These are phyloP conservation scores for Baryphthengus martii DNA, from an alignment of 2,113 vertebrate species.

Conservation along the genomic window DNA sequence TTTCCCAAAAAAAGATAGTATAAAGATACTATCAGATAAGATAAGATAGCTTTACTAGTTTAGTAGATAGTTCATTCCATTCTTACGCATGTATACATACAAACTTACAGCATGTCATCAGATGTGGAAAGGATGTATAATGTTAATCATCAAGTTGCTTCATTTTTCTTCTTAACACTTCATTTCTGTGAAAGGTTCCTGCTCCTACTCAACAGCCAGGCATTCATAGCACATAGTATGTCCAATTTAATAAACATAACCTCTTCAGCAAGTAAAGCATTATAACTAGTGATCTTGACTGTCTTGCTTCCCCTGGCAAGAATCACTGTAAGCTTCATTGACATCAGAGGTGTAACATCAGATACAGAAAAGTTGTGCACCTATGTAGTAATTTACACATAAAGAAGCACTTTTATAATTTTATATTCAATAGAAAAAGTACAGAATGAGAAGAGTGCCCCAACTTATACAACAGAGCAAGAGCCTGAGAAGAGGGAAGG, in stretches of 20 bases:
- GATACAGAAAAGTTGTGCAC: neutral
- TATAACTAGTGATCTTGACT: neutral
- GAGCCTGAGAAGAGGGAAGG: neutral
- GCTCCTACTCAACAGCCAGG: neutral
- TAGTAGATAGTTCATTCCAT: neutral
- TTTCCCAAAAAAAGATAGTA: neutral
- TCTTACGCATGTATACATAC: neutral
- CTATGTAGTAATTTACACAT: neutral
- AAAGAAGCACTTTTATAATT: neutral
- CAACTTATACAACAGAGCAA: neutral
- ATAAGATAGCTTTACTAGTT: neutral
- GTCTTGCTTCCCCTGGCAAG: neutral
- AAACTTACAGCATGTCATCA: neutral
- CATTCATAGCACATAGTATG: neutral
- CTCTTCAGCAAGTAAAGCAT: neutral
- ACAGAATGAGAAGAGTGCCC: neutral
- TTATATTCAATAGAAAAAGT: neutral
- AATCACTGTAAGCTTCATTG: neutral
- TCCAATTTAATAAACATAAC: neutral
- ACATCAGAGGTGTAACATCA: rapidly evolving
- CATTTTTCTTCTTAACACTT: neutral
- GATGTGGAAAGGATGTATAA: neutral
- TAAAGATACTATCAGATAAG: neutral
- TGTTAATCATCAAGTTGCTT: neutral
- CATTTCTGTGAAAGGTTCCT: neutral